Conservation (phyloP, 2,888 invertebrate genomes). For the Chrysolina oricalcia region DNA sequence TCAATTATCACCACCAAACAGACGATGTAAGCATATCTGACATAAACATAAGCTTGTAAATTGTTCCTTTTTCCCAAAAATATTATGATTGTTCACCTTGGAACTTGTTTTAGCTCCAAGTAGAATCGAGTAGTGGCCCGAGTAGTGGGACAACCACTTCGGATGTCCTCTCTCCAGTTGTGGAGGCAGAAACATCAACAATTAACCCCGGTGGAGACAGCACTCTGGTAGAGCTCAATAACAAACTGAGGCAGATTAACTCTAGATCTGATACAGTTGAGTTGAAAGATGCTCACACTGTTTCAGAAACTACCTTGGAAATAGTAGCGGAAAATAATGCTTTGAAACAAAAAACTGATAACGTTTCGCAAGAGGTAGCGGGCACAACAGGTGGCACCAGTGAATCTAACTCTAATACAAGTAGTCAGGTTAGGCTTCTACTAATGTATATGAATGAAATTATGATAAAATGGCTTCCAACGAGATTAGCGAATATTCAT, state of each 20-base stretch:
- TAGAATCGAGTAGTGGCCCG: conserved; percentile 61
- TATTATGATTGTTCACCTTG: not conserved
- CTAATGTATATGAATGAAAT: conserved; percentile 33
- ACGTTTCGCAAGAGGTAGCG: conserved; percentile 37
- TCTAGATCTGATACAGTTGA: conserved; percentile 68
- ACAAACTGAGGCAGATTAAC: conserved; percentile 77
- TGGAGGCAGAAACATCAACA: conserved; percentile 57
- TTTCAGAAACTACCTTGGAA: conserved; percentile 38
- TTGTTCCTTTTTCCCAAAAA: not conserved
- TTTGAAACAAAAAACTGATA: conserved; percentile 22
- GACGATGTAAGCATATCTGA: conserved; percentile 4
- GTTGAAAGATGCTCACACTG: conserved; percentile 41
- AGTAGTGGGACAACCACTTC: conserved; percentile 66
- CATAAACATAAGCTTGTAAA: not conserved
- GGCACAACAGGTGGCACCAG: conserved; percentile 24
- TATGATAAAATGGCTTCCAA: not conserved
- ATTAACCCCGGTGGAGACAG: conserved; percentile 58
- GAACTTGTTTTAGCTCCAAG: conserved; percentile 53
- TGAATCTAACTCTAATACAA: conserved; percentile 37
- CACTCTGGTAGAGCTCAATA: conserved; percentile 75
- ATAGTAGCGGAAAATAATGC: conserved; percentile 31
- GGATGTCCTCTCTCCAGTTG: conserved; percentile 67
- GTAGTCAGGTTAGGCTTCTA: conserved; percentile 49
- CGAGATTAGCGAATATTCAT: not conserved
- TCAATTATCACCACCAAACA: not conserved